Evolutionary conservation across 2,888 invertebrate species (phyloP).

Genomic region (Andricus curvator): DNA sequence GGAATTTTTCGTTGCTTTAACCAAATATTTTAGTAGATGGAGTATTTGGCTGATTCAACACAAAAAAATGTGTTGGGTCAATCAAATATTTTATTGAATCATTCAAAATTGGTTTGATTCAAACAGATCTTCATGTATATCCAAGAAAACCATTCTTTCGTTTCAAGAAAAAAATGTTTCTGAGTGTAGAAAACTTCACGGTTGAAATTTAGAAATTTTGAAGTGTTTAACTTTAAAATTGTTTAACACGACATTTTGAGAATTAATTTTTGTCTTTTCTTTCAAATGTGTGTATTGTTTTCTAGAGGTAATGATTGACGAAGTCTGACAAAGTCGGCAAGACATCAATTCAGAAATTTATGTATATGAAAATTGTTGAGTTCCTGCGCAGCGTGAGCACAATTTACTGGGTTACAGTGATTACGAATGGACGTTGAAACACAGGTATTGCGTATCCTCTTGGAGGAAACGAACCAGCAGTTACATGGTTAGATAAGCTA

Average conservation of each 20-base stretch:
- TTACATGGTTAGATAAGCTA: slow-evolving; percentile 54
- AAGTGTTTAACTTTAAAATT: background rate
- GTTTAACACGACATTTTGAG: background rate
- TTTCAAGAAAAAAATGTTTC: no score
- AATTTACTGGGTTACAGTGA: slow-evolving; percentile 35
- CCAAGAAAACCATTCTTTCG: no score
- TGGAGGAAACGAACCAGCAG: slow-evolving; percentile 51
- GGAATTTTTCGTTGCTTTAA: no score
- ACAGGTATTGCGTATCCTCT: slow-evolving; percentile 51
- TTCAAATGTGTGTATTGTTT: background rate
- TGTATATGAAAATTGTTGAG: slow-evolving; percentile 45
- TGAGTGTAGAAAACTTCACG: no score
- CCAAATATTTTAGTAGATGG: no score
- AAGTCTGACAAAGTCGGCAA: slow-evolving; percentile 13
- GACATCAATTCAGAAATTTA: slow-evolving; percentile 35
- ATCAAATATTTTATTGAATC: no score
- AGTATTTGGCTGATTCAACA: no score
- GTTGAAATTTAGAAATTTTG: background rate
- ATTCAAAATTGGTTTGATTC: no score
- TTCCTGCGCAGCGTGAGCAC: slow-evolving; percentile 45
- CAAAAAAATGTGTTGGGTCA: no score
- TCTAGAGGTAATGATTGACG: background rate
- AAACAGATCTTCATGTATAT: no score
- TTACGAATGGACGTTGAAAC: slow-evolving; percentile 46
- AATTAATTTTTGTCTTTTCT: background rate